phyloP scores from a whole-genome alignment of 53 echinoderm and acorn worm species.

The Luidia sarsii region DNA sequence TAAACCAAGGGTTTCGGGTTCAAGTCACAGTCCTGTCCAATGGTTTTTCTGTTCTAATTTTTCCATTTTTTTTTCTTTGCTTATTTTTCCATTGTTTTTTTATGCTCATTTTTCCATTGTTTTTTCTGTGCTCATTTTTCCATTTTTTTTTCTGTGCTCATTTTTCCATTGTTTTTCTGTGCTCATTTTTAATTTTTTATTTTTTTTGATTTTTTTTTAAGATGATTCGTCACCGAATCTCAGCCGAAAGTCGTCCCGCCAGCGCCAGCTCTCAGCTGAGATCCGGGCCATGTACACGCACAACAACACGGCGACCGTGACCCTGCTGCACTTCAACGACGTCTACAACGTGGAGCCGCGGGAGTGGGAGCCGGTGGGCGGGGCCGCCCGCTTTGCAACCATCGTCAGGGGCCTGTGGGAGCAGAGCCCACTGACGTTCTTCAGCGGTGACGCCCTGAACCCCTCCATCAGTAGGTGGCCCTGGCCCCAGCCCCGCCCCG shows the following conservation, averaged over 20 bases:
- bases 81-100: no score
- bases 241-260: slow-evolving; percentile 50
- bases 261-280: slow-evolving; percentile 60
- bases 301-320: slow-evolving; percentile 8
- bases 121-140: no score
- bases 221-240: slow-evolving; percentile 31
- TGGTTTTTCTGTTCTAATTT: no score
- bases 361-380: slow-evolving; percentile 65
- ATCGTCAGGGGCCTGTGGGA: slow-evolving; percentile 54
- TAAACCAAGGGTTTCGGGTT: no score
- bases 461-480: slow-evolving; percentile 80
- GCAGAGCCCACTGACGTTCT: slow-evolving; percentile 71
- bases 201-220: no score
- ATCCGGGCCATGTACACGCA: slow-evolving; percentile 64
- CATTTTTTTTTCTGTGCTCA: no score
- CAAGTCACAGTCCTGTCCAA: no score
- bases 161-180: no score
- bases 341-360: slow-evolving; percentile 83
- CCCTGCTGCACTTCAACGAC: slow-evolving; percentile 85
- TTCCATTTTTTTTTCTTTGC: no score
- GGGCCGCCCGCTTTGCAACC: slow-evolving; percentile 85
- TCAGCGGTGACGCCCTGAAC: slow-evolving; percentile 90
- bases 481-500: no score
- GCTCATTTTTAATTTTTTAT: no score
- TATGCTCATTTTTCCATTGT: no score